Evolutionary conservation across 2,888 invertebrate genomes (phyloP).

Genomic region (Graphium colonna): DNA sequence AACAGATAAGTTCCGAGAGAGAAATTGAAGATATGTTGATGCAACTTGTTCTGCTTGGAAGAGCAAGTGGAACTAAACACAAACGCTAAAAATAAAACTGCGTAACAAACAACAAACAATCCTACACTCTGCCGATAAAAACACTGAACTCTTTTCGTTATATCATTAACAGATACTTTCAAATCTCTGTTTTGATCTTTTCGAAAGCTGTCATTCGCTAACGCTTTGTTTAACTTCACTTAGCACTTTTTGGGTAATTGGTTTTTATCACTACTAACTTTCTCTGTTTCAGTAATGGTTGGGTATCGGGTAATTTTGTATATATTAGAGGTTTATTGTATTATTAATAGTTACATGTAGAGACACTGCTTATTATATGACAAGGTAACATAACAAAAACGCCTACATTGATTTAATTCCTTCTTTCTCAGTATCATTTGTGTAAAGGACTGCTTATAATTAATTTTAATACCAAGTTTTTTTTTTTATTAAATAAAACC

Average conservation of each 20-base stretch:
- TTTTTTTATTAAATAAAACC: background rate
- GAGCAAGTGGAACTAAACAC: constrained; percentile 7
- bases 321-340: constrained; percentile 3
- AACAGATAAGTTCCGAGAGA: background rate
- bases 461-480: background rate
- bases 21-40: constrained; percentile 21
- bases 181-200: constrained; percentile 3
- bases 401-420: constrained; percentile 4
- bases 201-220: constrained; percentile 18
- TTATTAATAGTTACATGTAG: constrained; percentile 9
- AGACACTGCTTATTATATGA: constrained; percentile 17
- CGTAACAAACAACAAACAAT: constrained; percentile 18
- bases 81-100: constrained; percentile 16
- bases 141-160: constrained; percentile 6
- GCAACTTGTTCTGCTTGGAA: constrained; percentile 9
- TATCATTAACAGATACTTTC: constrained; percentile 10
- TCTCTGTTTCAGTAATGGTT: constrained; percentile 19
- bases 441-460: constrained; percentile 7
- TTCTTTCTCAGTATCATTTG: constrained; percentile 9
- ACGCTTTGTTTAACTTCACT: constrained; percentile 20
- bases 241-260: constrained; percentile 14
- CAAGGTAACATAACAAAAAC: constrained; percentile 2
- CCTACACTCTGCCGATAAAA: constrained; percentile 18
- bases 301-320: constrained; percentile 8
- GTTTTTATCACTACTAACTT: constrained; percentile 24